Evolutionary conservation across 2,888 invertebrate species (phyloP), one percentile per base, ranked within the genome.

Genomic region (Ectropis crepuscularia): DNA sequence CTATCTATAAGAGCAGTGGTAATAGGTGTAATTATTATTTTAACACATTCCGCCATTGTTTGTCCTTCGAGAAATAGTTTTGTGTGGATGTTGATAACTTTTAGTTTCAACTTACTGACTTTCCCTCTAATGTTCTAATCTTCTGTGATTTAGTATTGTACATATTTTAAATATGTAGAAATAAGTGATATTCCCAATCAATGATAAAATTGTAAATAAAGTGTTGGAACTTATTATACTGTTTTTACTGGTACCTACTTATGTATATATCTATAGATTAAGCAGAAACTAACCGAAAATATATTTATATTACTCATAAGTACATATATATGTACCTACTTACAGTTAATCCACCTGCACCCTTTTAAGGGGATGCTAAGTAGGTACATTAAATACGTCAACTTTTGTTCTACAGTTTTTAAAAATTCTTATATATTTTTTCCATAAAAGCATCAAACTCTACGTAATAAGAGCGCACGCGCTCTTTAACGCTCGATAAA

Each of bases 91-190:
- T 80, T 75, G 69, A 68, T 73, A 73, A 28, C 65, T 55, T 51
- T 72, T 70, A 71, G 63, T 57, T 16, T 58, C 61, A 57, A 61
- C 62, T 62, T 58, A 60, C 63, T 59, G 51, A 58, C 48, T 59
- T 68, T 70, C 63, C 70, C 62, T 57, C 61, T 64, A 71, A 71
- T 70, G 70, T 76, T 79, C 72, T 77, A 79, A 77, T 76, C 77
- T 79, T 83, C 89, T 90, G 89, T 90, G 90, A 90, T 90, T 81
- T 86, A 83, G 81, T 79, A 82, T 77, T 84, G 78, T 80, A 80
- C 78, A 80, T 74, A 55, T 60, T 78, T 74, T 75, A 67, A 63
- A 65, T 48, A 57, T 55, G 61, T 70, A 72, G 71, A 54, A 66
- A 41, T 68, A 73, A 72, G 65, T 63, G 53, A 65, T 70, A 58